Evolutionary conservation across 2,888 invertebrate species (phyloP), one percentile per base, ranked within the genome.

Genomic region (Nezara viridula): DNA sequence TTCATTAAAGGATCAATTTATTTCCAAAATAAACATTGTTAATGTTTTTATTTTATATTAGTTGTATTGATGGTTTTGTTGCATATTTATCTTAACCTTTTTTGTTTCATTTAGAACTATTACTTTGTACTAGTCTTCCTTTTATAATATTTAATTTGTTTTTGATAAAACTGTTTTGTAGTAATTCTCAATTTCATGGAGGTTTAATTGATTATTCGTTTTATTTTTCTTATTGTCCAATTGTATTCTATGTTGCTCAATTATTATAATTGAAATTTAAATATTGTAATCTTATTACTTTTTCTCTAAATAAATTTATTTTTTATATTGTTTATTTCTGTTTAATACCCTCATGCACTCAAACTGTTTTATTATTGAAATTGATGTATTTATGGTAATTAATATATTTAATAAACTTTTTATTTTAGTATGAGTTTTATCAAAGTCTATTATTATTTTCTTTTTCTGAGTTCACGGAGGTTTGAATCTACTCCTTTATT

Each of bases 231-330:
- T 37, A 7, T 21, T 73, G 9, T 1, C 37, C 7, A 37, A 37
- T 73, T 73, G 66, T 21, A 37, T 73, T 37, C 16, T 73, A 19
- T 73, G 27, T 73, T 73, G 66, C 66, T 73, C 66, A 73, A 37
- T 73, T 37, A 32, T 73, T 37, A 73, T 19, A 73, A 73, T 21
- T 37, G 10, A 73, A 37, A 37, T 37, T 21, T 37, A 73, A 32
- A 37, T 19, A 73, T 73, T 73, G 19, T 73, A 19, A 73, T 73
- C 6, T 19, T 9, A 73, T 73, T 37, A 37, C 24, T 32, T 21
- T 37, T 73, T 37, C 32, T 37, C 19, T 7, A 37, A 37, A 73
- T 37, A 37, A 27, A 32, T 19, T 37, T 73, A 73, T 73, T 73
- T 73, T 73, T 73, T 7, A 73, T 5, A 73, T 66, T 73, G 37